Base-by-base conservation (phyloP, 2,888 invertebrate species). In the Calliopum simillimum region DNA sequence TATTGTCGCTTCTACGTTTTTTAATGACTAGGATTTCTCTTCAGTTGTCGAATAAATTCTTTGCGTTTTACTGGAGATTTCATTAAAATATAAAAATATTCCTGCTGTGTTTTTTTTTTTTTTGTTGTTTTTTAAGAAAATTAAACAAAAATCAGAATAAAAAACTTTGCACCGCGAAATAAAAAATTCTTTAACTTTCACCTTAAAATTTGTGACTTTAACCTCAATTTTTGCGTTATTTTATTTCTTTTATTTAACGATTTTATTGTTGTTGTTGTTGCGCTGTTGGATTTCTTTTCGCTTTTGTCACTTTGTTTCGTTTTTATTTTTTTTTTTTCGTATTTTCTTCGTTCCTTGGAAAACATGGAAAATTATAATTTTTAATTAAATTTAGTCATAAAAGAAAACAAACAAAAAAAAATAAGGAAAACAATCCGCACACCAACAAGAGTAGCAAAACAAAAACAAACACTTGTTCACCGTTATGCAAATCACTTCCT, bases 401-500 rank as follows among this genome's bases (percentile, higher is more conserved):
- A 33, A 33, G 19, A n/a, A 19, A 13, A 19, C 16, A 58, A 25
- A 14, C 13, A 58, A 41, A 16, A 58, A 11, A 41, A 43, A 43
- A 56, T 3, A 56, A 14, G 19, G 25, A 21, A 21, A 2, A 19
- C 44, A 21, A 62, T n/a, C 13, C 21, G 23, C 23, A 33, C 33
- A 33, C 8, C 8, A 1, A 33, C 56, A 13, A 6, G n/a, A 3
- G 6, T n/a, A 44, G 12, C 33, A 44, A 46, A 19, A n/a, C 66
- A 58, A 58, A 66, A 66, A 58, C 56, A 66, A 56, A 66, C 66
- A 66, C 66, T 66, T 66, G 56, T 56, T 46, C 46, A 2, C 49
- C 47, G 16, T 49, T 25, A 25, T 43, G 59, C 47, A 62, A 47
- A 56, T 56, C 55, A 21, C 43, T 66, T 59, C 61, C 61, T 61